phyloP scores from a whole-genome alignment of 2,113 vertebrate species.

The Nothocercus nigrocapillus region DNA sequence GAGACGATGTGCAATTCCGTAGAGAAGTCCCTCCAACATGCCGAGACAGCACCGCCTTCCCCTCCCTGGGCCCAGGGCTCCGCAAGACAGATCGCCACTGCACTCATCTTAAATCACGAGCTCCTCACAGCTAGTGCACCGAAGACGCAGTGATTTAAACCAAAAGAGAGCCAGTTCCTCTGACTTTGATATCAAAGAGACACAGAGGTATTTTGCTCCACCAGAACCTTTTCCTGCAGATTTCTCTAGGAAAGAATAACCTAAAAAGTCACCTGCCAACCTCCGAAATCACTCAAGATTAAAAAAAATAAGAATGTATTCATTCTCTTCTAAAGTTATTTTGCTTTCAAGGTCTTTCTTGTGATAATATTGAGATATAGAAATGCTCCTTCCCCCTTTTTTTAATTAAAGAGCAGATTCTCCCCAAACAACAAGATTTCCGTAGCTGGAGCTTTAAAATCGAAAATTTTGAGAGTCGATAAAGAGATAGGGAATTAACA shows the following conservation, averaged over 20 bases:
- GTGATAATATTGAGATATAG: neutral
- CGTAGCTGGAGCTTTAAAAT: neutral
- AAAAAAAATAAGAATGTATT: neutral
- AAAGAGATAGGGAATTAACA: neutral
- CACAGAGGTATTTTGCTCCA: neutral
- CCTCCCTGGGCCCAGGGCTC: neutral
- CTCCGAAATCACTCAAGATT: neutral
- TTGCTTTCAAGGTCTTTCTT: neutral
- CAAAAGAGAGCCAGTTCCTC: neutral
- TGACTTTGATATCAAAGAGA: neutral
- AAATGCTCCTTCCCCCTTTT: neutral
- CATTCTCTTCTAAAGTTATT: neutral
- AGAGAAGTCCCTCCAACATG: neutral
- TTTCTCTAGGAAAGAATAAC: neutral
- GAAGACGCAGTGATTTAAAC: constrained; percentile 6
- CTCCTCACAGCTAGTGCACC: constrained; percentile 29
- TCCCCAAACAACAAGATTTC: neutral
- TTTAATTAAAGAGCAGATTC: neutral
- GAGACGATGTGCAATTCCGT: neutral
- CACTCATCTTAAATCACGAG: constrained; percentile 43
- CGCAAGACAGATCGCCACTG: neutral
- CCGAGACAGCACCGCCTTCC: neutral
- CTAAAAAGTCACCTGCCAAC: neutral
- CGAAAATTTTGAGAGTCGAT: neutral
- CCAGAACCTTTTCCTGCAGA: neutral